Evolutionary conservation across 1,140 invertebrate genomes (phyloP), one percentile per base, ranked within the genome.

Genomic region (Aricia agestis): DNA sequence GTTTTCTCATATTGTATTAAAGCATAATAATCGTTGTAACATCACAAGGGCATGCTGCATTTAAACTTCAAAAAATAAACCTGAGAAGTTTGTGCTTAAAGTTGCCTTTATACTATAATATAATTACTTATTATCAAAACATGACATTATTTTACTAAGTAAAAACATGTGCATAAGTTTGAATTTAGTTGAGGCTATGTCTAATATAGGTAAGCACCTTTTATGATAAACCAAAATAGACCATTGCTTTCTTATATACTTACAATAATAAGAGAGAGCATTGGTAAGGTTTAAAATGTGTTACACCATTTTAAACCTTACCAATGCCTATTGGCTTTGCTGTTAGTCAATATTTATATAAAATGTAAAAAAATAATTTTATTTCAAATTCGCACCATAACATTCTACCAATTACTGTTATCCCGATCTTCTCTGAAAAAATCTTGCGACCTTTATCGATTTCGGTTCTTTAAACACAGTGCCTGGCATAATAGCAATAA

Each of bases 401-500:
- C 32, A 32, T 32, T 32, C 32, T 32, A 32, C 32, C 32, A 32
- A n/a, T n/a, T n/a, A 32, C 32, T 32, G 32, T 32, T 32, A 36
- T 36, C 9, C 9, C 36, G 9, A 36, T 36, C 9, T 36, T 7
- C 1, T 9, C 36, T 36, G 36, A 36, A 7, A 36, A 25, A 63
- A 63, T 63, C 59, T 63, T 63, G 59, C 59, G 19, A 63, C 59
- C 11, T 52, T 52, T 52, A 52, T 6, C 19, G 11, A 11, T 25
- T 63, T 63, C 9, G 2, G 59, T 63, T 19, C n/a, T 19, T 10
- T 18, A 63, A 63, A 63, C 11, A 63, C 19, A 63, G 59, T 63
- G 59, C 59, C 59, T 63, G 59, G 59, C 59, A 63, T 19, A 63
- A 63, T 63, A 63, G 59, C 59, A 63, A 63, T 63, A 63, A 63